These are phyloP conservation scores for Eidolon dupreanum DNA, from an alignment of 2,797 vertebrate genomes.

Conservation along the genomic window DNA sequence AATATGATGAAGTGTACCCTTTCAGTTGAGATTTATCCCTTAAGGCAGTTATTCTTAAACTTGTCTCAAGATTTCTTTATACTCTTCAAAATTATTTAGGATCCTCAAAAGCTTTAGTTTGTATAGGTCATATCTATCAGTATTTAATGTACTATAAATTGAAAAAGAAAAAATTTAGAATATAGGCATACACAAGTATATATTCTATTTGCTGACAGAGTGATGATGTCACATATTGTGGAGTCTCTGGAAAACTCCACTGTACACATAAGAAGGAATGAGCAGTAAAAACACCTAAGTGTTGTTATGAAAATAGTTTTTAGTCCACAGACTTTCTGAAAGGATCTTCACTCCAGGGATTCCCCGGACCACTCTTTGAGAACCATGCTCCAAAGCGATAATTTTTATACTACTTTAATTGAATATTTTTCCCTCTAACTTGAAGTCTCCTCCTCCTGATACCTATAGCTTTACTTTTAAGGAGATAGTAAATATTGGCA, in stretches of 20 bases:
- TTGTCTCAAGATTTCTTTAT: not conserved
- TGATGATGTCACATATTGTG: not conserved
- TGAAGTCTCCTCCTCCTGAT: not conserved
- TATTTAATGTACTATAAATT: not conserved
- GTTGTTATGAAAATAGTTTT: conserved; percentile 3
- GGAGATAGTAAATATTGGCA: not conserved
- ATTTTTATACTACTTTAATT: not conserved
- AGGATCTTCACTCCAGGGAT: not conserved
- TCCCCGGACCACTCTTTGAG: not conserved
- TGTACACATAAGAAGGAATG: not conserved
- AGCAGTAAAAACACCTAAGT: not conserved
- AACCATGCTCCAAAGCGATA: not conserved
- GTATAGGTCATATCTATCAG: not conserved
- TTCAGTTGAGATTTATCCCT: not conserved
- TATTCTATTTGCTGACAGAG: not conserved
- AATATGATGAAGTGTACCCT: not conserved
- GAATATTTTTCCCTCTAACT: not conserved
- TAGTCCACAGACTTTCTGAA: not conserved
- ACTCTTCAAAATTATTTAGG: not conserved
- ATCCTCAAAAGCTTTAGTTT: not conserved
- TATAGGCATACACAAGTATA: not conserved
- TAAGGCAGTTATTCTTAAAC: not conserved
- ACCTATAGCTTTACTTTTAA: not conserved
- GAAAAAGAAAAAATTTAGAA: not conserved
- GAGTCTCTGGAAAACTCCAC: not conserved